Base-by-base conservation (phyloP, 2,113 vertebrate species). In the Esox niger region DNA sequence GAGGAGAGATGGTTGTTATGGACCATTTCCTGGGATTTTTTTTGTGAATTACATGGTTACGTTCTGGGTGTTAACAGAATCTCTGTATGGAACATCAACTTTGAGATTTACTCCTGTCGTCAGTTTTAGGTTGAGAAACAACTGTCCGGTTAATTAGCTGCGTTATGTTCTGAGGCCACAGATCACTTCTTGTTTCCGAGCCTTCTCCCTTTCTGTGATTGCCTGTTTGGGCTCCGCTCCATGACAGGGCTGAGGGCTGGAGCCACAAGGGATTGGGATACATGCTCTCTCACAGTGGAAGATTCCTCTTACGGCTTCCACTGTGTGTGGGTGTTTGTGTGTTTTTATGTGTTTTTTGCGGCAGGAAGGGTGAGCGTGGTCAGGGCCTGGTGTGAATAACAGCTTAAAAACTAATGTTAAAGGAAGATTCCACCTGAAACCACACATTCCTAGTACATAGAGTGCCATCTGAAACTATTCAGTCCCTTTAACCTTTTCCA, bases 101-200 rank as follows among this genome's bases (percentile, higher is more conserved):
- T 66, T 66, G 27, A 23, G 29, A 55, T 55, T 55, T 25, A 10
- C 21, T 10, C 17, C 32, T 11, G 35, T 11, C n/a, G 27, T 15
- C 17, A 54, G 46, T 33, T 25, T 13, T n/a, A n/a, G n/a, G 26
- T 65, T 43, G 1, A 27, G 43, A 17, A 64, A 17, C 52, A 64
- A 58, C 59, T 47, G 62, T 64, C 52, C 49, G n/a, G n/a, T n/a
- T n/a, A n/a, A n/a, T n/a, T n/a, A n/a, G n/a, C n/a, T n/a, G n/a
- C n/a, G n/a, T n/a, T n/a, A n/a, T n/a, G n/a, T n/a, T n/a, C n/a
- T 31, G 60, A 59, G 63, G 47, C 66, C 21, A 27, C 20, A 64
- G 58, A 47, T 69, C 52, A 58, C 46, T 68, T 49, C 58, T 70
- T n/a, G 64, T 80, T 85, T 85, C 78, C 75, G 66, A 68, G 73